phyloP scores from a whole-genome alignment of 2,113 vertebrate genomes.

The Lichenostomus cassidix region DNA sequence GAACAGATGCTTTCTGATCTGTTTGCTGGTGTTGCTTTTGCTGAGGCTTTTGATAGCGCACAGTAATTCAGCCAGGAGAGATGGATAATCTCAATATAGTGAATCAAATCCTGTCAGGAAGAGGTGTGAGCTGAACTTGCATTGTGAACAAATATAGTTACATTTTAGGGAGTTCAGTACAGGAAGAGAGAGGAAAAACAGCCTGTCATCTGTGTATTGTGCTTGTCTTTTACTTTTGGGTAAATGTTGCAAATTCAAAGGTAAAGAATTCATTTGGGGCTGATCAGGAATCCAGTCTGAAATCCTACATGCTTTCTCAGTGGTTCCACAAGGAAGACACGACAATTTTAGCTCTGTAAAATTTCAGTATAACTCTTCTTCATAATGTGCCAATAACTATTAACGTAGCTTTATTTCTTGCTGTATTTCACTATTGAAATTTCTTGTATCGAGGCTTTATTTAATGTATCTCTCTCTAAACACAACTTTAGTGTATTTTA shows the following conservation, averaged over 20 bases:
- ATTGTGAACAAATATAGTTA: background rate
- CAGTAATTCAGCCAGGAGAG: background rate
- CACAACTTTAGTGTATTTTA: background rate
- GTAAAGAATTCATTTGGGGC: background rate
- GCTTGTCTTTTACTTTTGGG: background rate
- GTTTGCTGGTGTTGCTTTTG: background rate
- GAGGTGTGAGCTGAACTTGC: background rate
- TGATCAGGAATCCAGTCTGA: background rate
- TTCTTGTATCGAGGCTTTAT: accelerated
- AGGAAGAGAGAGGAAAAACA: background rate
- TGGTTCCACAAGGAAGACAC: background rate
- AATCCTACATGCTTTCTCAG: background rate
- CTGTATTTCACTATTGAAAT: background rate
- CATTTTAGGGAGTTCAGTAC: background rate
- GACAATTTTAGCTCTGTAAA: background rate
- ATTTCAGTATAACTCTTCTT: background rate
- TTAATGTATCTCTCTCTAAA: background rate
- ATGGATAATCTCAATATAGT: background rate
- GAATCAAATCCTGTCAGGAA: background rate
- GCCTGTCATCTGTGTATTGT: background rate
- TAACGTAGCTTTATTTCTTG: background rate
- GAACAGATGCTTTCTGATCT: background rate
- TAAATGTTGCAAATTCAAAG: background rate
- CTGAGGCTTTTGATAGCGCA: background rate
- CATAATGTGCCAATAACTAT: background rate